A percentile compares a stretch with the other conserved stretches of the same genome.
Evolutionary conservation across 2,113 vertebrate genomes (phyloP).

Genomic region (Campylomormyrus tamandua): DNA sequence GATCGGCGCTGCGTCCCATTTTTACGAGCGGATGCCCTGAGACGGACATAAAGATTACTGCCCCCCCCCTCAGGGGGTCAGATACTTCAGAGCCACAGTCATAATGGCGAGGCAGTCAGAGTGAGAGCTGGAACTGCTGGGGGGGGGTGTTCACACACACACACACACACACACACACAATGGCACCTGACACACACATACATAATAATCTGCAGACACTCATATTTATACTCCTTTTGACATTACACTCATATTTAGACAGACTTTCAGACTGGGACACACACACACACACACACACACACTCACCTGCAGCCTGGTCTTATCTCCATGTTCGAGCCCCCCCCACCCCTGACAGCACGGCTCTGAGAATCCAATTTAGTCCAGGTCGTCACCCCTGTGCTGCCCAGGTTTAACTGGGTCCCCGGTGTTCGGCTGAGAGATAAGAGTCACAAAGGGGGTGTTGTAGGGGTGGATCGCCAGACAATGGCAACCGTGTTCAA

Average conservation of each 20-base stretch:
- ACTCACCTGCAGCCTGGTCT: not conserved
- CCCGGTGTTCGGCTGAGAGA: not conserved
- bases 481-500: constrained; percentile 17
- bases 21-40: constrained; percentile 20
- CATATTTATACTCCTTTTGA: not conserved
- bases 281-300: not conserved
- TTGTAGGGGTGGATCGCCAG: not conserved
- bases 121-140: not conserved
- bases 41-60: constrained; percentile 29
- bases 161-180: not conserved
- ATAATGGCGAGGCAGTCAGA: constrained; percentile 20
- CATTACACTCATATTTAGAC: not conserved
- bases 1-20: constrained; percentile 39
- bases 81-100: constrained; percentile 13
- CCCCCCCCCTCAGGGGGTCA: constrained; percentile 6
- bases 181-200: not conserved
- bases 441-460: constrained; percentile 15
- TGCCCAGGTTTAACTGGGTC: constrained; percentile 5
- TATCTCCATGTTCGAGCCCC: not conserved
- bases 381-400: constrained; percentile 13
- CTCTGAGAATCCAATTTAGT: constrained; percentile 19
- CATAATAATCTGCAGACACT: not conserved
- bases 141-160: not conserved
- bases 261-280: not conserved
- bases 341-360: not conserved